Base-by-base conservation (phyloP, 1,140 invertebrate genomes). In the Oryctes rhinoceros region DNA sequence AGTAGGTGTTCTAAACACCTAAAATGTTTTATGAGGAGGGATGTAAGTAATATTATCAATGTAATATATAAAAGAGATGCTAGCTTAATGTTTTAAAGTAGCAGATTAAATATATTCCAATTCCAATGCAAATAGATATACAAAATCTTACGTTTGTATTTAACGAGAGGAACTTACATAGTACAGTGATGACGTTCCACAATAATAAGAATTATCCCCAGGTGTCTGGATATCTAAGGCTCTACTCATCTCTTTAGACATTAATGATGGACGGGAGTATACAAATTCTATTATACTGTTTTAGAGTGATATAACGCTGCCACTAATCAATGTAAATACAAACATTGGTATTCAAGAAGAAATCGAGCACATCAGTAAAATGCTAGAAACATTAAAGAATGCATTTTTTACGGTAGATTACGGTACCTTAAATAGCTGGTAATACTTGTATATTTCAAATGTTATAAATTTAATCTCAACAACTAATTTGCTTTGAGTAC, bases 21-120 rank as follows among this genome's bases (percentile, higher is more conserved):
- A 18, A 90, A 90, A 7, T 89, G 89, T 5, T 86, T 92, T 2
- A 89, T 92, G 81, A 85, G 91, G 76, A 88, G 90, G 79, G 91
- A 92, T 87, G 91, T 92, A 85, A 85, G 83, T 85, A n/a, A 59
- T 18, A 59, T 59, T 53, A 2, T 4, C n/a, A 1, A 30, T 30
- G 2, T 30, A 18, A 59, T 3, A 7, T n/a, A 59, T 20, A 7
- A 18, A n/a, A 3, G 3, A 7, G 15, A n/a, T 18, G 18, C 49
- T 4, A n/a, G 5, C 53, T n/a, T 3, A 18, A 59, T 18, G 18
- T 59, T 59, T 59, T n/a, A 59, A 59, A 59, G 3, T n/a, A n/a
- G 15, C 13, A 7, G 49, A n/a, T 4, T 48, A 18, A 53, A 53
- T 15, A n/a, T 18, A 7, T 18, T 18, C 5, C 13, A 59, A 10